Conservation (phyloP, 2,113 vertebrate species). For the Chionis minor region DNA sequence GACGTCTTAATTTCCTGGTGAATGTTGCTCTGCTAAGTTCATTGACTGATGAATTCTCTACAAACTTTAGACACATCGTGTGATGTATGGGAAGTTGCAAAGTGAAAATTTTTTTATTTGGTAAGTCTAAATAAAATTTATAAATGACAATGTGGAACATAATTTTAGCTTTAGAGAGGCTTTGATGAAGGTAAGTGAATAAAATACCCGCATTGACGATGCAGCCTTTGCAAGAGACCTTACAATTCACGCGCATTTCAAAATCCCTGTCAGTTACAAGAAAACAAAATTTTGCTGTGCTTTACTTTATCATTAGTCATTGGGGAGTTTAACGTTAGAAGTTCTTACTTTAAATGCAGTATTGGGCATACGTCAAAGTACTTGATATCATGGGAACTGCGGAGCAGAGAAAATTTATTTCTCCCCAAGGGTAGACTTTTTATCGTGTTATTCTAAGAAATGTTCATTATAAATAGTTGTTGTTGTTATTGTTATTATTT, state of each 20-base stretch:
- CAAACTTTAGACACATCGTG: not conserved
- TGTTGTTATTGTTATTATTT: not conserved
- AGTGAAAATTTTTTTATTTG: not conserved
- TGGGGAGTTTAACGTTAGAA: not conserved
- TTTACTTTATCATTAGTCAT: not conserved
- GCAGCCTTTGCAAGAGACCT: not conserved
- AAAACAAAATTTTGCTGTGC: not conserved
- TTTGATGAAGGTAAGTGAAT: not conserved
- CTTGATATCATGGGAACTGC: not conserved
- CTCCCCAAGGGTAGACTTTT: not conserved
- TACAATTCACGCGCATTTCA: accelerated
- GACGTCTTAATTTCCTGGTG: not conserved
- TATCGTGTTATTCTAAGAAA: not conserved
- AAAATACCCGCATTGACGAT: not conserved
- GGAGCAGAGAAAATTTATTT: not conserved
- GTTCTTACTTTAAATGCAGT: not conserved
- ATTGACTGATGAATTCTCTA: not conserved
- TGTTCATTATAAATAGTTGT: not conserved
- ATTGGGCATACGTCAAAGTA: not conserved
- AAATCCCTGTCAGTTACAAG: not conserved
- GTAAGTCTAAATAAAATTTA: not conserved
- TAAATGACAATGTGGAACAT: not conserved
- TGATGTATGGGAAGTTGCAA: not conserved
- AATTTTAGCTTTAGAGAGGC: not conserved
- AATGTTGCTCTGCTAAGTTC: not conserved